These are phyloP conservation scores for Dendrocopos noguchii DNA, from an alignment of 2,113 vertebrate species.

Conservation along the genomic window DNA sequence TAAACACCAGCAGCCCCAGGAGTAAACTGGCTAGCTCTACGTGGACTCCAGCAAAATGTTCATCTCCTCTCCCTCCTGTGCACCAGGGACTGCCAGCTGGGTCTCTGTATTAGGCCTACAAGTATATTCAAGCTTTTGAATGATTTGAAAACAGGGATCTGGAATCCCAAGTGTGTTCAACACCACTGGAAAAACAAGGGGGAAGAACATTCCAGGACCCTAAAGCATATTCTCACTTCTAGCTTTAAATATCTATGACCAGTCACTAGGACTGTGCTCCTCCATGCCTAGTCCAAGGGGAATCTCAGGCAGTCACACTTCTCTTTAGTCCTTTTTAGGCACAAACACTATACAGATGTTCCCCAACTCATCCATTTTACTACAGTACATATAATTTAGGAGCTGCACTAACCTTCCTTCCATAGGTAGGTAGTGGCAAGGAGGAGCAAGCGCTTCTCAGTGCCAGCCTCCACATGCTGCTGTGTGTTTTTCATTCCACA, in stretches of 20 bases:
- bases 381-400: neutral
- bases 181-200: neutral
- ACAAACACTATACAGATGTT: neutral
- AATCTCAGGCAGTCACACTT: neutral
- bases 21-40: neutral
- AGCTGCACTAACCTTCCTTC: neutral
- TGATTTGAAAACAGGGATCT: neutral
- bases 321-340: neutral
- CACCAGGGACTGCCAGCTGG: neutral
- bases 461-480: neutral
- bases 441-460: neutral
- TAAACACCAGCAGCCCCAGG: neutral
- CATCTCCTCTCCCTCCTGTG: neutral
- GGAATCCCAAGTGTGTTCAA: neutral
- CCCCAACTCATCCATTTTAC: neutral
- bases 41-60: neutral
- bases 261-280: neutral
- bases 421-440: neutral
- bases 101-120: neutral
- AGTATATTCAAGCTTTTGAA: neutral
- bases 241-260: neutral
- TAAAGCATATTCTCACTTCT: neutral
- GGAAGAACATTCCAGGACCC: neutral
- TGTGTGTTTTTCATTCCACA: neutral
- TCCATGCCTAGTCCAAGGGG: neutral